Evolutionary conservation across 2,797 vertebrate genomes (phyloP).

Genomic region (Crax fasciolata): DNA sequence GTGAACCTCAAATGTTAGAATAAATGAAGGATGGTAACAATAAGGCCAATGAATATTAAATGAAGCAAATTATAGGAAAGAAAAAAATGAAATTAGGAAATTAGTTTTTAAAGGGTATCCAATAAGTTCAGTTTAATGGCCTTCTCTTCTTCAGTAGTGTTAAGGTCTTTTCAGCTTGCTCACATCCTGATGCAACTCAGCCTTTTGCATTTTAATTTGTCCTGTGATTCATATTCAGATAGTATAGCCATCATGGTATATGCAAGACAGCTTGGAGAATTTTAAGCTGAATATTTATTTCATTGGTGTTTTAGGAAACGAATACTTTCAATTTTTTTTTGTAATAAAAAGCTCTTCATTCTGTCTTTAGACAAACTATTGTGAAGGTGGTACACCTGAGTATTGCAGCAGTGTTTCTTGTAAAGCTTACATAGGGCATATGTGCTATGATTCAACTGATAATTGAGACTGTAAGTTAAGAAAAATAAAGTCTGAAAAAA

Average conservation of each 20-base stretch:
- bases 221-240: background rate
- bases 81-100: slow-evolving; percentile 49
- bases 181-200: background rate
- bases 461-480: background rate
- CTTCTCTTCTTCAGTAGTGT: background rate
- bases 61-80: slow-evolving; percentile 9
- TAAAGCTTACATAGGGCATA: background rate
- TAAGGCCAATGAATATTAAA: slow-evolving; percentile 48
- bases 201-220: slow-evolving; percentile 17
- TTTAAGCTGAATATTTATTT: background rate
- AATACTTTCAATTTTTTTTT: background rate
- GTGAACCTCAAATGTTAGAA: background rate
- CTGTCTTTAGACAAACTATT: background rate
- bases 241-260: background rate
- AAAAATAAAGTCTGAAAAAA: background rate
- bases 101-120: slow-evolving; percentile 31
- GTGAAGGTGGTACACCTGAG: background rate
- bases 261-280: background rate
- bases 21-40: slow-evolving; percentile 28
- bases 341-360: background rate
- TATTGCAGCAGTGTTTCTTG: background rate
- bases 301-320: background rate
- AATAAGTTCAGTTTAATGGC: slow-evolving; percentile 22
- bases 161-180: slow-evolving; percentile 1
- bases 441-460: background rate